These are phyloP conservation scores for Acleris holmiana DNA, from an alignment of 2,888 invertebrate genomes.

Conservation along the genomic window DNA sequence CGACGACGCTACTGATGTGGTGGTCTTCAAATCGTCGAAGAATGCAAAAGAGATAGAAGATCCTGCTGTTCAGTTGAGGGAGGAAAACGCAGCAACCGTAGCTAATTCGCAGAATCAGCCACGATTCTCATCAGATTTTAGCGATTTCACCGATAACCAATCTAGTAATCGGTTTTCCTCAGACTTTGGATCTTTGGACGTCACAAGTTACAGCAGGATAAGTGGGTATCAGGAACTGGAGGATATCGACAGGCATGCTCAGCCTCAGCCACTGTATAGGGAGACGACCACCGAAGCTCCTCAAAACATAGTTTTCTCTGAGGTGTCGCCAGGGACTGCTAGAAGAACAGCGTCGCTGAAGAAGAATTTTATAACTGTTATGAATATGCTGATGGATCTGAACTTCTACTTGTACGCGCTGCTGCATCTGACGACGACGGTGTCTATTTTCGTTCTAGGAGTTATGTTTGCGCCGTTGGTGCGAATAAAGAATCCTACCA, in stretches of 20 bases:
- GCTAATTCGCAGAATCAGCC: constrained; percentile 36
- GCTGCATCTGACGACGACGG: constrained; percentile 80
- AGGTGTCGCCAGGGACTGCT: constrained; percentile 69
- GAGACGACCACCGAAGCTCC: constrained; percentile 81
- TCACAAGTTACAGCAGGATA: constrained; percentile 57
- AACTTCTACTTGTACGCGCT: constrained; percentile 84
- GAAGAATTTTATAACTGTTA: constrained; percentile 74
- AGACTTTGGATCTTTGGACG: constrained; percentile 66
- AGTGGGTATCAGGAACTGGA: constrained; percentile 73
- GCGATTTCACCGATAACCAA: constrained; percentile 48
- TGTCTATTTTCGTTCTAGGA: constrained; percentile 79
- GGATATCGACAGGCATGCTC: constrained; percentile 66
- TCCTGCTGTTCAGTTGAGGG: constrained; percentile 63
- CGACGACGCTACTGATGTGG: constrained; percentile 69
- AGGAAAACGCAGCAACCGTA: constrained; percentile 48
- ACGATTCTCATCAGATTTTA: constrained; percentile 69
- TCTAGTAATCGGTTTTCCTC: constrained; percentile 61
- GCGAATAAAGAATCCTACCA: constrained; percentile 69
- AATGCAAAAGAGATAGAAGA: constrained; percentile 73
- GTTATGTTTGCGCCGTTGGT: constrained; percentile 81
- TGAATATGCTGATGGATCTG: constrained; percentile 70
- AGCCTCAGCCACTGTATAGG: constrained; percentile 82
- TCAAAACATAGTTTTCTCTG: constrained; percentile 64
- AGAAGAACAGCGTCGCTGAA: constrained; percentile 73
- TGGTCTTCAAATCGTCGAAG: constrained; percentile 70